Evolutionary conservation across 2,797 vertebrate genomes (phyloP).

Genomic region (Otolemur crassicaudatus): DNA sequence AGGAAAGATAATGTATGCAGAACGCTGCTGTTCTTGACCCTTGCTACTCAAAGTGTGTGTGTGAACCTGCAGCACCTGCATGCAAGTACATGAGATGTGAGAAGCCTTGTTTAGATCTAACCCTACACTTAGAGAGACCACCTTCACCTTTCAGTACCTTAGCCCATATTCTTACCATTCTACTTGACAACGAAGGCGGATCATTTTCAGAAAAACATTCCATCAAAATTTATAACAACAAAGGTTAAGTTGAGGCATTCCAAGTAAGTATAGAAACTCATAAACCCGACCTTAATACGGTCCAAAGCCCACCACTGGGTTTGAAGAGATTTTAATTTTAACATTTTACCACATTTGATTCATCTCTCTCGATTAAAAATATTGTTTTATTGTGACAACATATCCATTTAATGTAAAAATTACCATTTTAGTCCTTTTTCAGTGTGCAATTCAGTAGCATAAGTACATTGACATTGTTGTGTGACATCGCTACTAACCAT

Average conservation of each 20-base stretch:
- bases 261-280: not conserved
- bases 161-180: not conserved
- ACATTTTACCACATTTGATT: not conserved
- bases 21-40: not conserved
- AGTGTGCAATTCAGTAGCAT: not conserved
- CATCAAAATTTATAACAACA: not conserved
- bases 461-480: not conserved
- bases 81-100: not conserved
- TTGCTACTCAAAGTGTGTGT: not conserved
- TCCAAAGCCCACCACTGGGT: not conserved
- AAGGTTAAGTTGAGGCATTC: not conserved
- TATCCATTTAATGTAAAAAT: not conserved
- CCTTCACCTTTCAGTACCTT: not conserved
- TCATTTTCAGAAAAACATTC: slow-evolving; percentile 7
- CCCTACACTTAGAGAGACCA: not conserved
- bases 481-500: not conserved
- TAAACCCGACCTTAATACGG: not conserved
- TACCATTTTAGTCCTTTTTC: not conserved
- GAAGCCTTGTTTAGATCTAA: not conserved
- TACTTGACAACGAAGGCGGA: not conserved
- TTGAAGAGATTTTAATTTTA: slow-evolving; percentile 17
- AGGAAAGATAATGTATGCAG: not conserved
- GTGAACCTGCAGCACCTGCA: not conserved
- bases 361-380: not conserved
- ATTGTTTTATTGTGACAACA: not conserved